A percentile compares a stretch with the other conserved stretches of the same genome.
Evolutionary conservation across 2,113 vertebrate genomes (phyloP).

Genomic region (Cebidichthys violaceus): DNA sequence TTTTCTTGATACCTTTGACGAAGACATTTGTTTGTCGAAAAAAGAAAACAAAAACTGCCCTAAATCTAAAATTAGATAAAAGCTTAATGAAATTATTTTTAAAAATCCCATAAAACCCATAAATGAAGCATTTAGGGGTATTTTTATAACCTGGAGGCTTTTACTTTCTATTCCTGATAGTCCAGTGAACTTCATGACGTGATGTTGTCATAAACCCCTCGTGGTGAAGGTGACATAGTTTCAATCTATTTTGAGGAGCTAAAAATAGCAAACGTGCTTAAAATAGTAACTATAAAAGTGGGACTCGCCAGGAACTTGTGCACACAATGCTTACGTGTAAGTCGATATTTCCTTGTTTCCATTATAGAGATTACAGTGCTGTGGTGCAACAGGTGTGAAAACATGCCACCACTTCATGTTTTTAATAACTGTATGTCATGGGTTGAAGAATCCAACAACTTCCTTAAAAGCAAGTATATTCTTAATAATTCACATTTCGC

Average conservation of each 20-base stretch:
- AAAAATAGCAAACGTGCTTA: slow-evolving; percentile 27
- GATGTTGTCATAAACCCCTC: not conserved
- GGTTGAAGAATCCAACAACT: not conserved
- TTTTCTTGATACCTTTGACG: not conserved
- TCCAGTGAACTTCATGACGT: too few relatives aligned
- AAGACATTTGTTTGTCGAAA: not conserved
- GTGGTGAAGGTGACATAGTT: rapidly evolving
- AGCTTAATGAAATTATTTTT: too few relatives aligned
- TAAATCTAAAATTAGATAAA: not conserved
- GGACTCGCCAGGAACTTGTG: not conserved
- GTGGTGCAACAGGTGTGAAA: not conserved
- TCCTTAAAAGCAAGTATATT: not conserved
- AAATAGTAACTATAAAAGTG: not conserved
- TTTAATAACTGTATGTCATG: not conserved
- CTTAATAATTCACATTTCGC: not conserved
- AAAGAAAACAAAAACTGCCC: not conserved
- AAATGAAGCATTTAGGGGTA: not conserved
- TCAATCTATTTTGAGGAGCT: not conserved
- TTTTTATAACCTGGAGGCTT: not conserved
- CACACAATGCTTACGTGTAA: not conserved
- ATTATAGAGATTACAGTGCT: too few relatives aligned
- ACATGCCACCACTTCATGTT: rapidly evolving
- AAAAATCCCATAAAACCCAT: too few relatives aligned
- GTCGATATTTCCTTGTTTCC: slow-evolving; percentile 8
- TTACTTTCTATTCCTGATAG: not conserved